Percentiles rank a stretch among this genome's conserved stretches.
phyloP scores from a whole-genome alignment of 2,113 vertebrate species.

The Ahaetulla prasina region DNA sequence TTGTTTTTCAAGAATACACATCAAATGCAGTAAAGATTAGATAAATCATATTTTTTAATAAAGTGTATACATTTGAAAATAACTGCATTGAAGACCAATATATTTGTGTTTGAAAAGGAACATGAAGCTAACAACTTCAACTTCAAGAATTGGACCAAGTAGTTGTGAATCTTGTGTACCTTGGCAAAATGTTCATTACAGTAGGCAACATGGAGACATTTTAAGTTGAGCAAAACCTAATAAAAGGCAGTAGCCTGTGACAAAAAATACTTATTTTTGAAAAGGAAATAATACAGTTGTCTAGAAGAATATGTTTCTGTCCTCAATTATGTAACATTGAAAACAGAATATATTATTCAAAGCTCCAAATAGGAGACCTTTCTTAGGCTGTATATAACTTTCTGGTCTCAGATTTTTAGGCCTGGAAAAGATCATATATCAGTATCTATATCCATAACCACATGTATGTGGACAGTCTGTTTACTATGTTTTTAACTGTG shows the following conservation, averaged over 20 bases:
- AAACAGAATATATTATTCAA: not conserved
- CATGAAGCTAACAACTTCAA: not conserved
- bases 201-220: not conserved
- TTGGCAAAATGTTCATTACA: not conserved
- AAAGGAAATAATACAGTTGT: not conserved
- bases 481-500: not conserved
- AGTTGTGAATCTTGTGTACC: not conserved
- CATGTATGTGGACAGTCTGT: not conserved
- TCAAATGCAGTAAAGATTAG: not conserved
- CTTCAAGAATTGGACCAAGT: not conserved
- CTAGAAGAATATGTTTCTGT: not conserved
- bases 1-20: not conserved
- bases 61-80: not conserved
- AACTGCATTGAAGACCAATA: not conserved
- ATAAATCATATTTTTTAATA: not conserved
- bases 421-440: not conserved
- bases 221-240: not conserved
- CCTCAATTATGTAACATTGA: not conserved
- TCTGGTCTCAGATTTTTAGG: slow-evolving; percentile 22
- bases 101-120: not conserved
- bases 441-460: not conserved
- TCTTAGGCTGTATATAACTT: not conserved
- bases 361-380: slow-evolving; percentile 40
- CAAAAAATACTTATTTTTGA: not conserved
- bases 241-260: not conserved